phyloP scores from a whole-genome alignment of 2,888 invertebrate genomes.

The Mesochorus sp. region DNA sequence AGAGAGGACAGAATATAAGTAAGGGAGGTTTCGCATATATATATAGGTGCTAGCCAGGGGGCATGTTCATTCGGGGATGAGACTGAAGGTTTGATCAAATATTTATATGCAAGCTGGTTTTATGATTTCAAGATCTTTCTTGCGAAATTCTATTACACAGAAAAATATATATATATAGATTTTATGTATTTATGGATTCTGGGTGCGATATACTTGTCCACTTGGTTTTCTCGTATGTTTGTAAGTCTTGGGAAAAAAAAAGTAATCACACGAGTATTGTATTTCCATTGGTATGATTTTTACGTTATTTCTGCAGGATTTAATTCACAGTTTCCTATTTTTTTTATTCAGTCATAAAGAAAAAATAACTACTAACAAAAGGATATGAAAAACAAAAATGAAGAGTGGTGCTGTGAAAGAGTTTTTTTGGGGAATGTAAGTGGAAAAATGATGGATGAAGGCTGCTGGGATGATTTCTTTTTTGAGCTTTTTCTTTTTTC shows the following conservation, averaged over 20 bases:
- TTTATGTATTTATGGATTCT: background rate
- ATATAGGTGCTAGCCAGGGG: constrained; percentile 29
- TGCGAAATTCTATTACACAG: background rate
- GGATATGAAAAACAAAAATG: background rate
- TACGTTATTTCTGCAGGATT: background rate
- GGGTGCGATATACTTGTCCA: background rate
- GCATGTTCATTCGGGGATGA: constrained; percentile 35
- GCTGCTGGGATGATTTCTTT: constrained; percentile 26
- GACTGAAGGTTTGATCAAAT: constrained; percentile 33
- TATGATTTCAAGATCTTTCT: constrained; percentile 46
- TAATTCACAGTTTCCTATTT: constrained; percentile 9
- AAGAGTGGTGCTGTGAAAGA: background rate
- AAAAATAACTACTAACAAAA: constrained; percentile 5
- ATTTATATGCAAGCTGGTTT: constrained; percentile 36
- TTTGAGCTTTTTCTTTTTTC: background rate
- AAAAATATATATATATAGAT: background rate
- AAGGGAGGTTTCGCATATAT: background rate
- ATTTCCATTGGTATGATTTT: constrained; percentile 4
- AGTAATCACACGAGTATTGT: constrained; percentile 18
- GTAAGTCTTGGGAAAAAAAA: constrained; percentile 43
- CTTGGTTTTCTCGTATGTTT: constrained; percentile 26
- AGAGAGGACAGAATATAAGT: background rate
- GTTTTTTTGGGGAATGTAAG: constrained; percentile 25
- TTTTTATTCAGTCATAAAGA: background rate
- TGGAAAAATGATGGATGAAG: constrained; percentile 44